phyloP scores from a whole-genome alignment of 2,797 vertebrate species.

The Oryzias dopingdopingensis region DNA sequence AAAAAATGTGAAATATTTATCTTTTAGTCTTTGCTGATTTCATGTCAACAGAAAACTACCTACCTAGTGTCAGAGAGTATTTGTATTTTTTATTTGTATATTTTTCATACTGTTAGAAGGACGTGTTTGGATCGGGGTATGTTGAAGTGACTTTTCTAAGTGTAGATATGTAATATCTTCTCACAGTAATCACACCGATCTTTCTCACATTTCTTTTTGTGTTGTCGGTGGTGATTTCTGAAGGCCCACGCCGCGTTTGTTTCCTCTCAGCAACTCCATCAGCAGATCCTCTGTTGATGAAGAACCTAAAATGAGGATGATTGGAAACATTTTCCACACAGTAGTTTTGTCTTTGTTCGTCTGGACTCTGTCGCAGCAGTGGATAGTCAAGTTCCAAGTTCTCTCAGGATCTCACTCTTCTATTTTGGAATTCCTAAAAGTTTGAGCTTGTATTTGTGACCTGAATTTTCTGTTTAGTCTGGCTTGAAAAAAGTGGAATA shows the following conservation, averaged over 20 bases:
- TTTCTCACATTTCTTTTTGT: slow-evolving; percentile 39
- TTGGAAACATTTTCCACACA: background rate
- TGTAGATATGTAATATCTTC: slow-evolving; percentile 73
- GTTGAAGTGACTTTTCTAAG: slow-evolving; percentile 72
- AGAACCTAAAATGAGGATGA: background rate
- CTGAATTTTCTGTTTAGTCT: background rate
- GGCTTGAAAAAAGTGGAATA: too few species aligned
- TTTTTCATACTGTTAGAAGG: slow-evolving; percentile 79
- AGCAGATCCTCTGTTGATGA: slow-evolving; percentile 5
- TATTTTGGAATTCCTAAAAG: background rate
- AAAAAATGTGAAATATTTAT: slow-evolving; percentile 82
- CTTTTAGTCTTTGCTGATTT: slow-evolving; percentile 78
- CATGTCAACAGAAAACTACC: slow-evolving; percentile 80
- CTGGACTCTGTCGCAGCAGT: background rate
- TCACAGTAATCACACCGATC: slow-evolving; percentile 63
- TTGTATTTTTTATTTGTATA: slow-evolving; percentile 79
- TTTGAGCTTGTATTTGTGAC: background rate
- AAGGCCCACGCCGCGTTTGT: slow-evolving; percentile 35
- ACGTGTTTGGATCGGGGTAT: slow-evolving; percentile 64
- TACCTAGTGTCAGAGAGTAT: slow-evolving; percentile 73
- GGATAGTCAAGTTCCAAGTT: background rate
- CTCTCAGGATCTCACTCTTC: background rate
- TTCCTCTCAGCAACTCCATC: slow-evolving; percentile 20
- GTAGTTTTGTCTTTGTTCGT: background rate
- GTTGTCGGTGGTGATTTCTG: slow-evolving; percentile 40